Evolutionary conservation across 2,888 invertebrate species (phyloP).

Genomic region (Drosophila prolongata): DNA sequence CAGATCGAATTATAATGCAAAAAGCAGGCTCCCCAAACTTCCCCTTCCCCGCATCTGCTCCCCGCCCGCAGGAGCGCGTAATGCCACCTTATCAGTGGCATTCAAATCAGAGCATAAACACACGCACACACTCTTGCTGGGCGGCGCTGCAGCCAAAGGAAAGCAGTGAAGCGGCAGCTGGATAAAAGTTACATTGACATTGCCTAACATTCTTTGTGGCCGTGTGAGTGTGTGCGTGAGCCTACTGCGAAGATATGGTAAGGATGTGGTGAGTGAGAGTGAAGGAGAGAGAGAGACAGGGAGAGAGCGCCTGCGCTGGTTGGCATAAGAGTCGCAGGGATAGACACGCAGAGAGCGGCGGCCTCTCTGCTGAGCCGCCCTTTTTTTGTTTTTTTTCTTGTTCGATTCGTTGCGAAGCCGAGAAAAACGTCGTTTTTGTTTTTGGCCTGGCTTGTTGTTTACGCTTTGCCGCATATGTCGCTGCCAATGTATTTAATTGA

Average conservation of each 20-base stretch:
- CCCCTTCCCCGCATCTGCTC: background rate
- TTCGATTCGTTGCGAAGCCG: background rate
- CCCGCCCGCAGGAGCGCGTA: slow-evolving; percentile 25
- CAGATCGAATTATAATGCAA: slow-evolving; percentile 71
- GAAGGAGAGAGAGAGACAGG: slow-evolving; percentile 17
- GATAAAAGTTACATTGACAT: slow-evolving; percentile 75
- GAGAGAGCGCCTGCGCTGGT: slow-evolving; percentile 59
- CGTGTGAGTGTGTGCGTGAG: background rate
- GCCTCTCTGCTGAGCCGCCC: slow-evolving; percentile 52
- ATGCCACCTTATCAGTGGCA: slow-evolving; percentile 76
- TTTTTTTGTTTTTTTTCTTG: slow-evolving; percentile 31
- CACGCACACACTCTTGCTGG: slow-evolving; percentile 4
- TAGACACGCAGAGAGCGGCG: slow-evolving; percentile 39
- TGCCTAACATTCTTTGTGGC: slow-evolving; percentile 44
- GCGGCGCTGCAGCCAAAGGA: slow-evolving; percentile 58
- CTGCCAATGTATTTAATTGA: slow-evolving; percentile 73
- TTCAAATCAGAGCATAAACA: slow-evolving; percentile 74
- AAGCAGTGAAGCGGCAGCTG: slow-evolving; percentile 77
- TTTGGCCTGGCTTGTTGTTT: slow-evolving; percentile 61
- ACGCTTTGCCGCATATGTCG: slow-evolving; percentile 78
- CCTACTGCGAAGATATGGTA: background rate
- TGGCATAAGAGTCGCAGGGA: slow-evolving; percentile 51
- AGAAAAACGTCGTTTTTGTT: slow-evolving; percentile 18
- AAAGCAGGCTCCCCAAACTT: background rate
- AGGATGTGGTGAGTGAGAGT: slow-evolving; percentile 5